These are phyloP conservation scores for Eufriesea mexicana DNA, from an alignment of 1,140 invertebrate genomes.

Conservation along the genomic window DNA sequence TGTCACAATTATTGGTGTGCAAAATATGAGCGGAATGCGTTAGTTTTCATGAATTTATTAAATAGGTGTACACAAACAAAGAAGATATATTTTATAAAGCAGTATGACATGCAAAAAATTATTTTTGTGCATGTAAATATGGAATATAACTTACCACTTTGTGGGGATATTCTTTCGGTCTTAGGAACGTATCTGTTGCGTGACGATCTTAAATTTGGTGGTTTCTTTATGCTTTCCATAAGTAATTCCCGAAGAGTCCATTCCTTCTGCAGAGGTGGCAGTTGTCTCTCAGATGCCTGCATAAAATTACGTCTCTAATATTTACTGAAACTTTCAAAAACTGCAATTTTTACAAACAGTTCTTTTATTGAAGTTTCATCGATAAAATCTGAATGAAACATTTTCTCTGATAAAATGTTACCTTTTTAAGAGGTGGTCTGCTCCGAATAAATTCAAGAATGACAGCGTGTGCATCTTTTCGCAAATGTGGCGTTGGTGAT, in stretches of 20 bases:
- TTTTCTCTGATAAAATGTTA: conserved; percentile 74
- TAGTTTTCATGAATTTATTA: conserved; percentile 37
- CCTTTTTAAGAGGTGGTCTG: conserved; percentile 95
- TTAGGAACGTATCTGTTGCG: conserved; percentile 44
- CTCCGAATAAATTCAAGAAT: conserved; percentile 98
- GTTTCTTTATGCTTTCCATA: conserved; percentile 93
- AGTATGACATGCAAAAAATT: conserved; percentile 17
- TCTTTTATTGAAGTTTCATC: not conserved
- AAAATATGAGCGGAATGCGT: not conserved
- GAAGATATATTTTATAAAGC: conserved; percentile 17
- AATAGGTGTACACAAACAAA: conserved; percentile 23
- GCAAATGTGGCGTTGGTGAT: conserved; percentile 87
- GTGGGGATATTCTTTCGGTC: conserved; percentile 29
- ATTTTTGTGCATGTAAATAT: not conserved
- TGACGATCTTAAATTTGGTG: conserved; percentile 86
- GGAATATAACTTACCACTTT: conserved; percentile 40
- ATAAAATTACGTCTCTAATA: conserved; percentile 49
- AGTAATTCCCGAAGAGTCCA: conserved; percentile 92
- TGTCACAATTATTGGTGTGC: not conserved
- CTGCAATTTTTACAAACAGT: not conserved
- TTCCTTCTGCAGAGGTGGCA: conserved; percentile 87
- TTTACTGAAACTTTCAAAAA: conserved; percentile 30
- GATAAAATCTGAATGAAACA: not conserved
- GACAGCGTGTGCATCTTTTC: conserved; percentile 96
- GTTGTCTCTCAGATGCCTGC: conserved; percentile 93